Evolutionary conservation across 2,797 vertebrate species (phyloP), one percentile per base, ranked within the genome.

Genomic region (Arremon aurantiirostris): DNA sequence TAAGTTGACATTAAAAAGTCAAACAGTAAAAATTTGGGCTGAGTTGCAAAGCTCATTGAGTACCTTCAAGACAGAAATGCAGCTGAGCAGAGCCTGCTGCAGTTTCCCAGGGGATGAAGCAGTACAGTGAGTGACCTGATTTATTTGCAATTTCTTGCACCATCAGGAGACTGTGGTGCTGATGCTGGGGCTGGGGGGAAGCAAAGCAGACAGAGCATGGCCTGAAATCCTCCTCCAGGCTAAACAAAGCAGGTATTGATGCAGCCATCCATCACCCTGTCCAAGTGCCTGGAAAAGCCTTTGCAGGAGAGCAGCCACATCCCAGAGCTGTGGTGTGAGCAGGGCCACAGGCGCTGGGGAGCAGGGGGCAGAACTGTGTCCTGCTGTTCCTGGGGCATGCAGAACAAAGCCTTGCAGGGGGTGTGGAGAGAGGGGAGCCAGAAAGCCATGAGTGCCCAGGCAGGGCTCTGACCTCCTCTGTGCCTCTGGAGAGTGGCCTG

Each of bases 221-320:
- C 52, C 61, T 92, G 72, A 80, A 80, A 72, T 76, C 59, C 24
- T 92, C 39, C 56, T 68, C 14, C 7, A 79, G 72, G 71, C 71
- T 72, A 42, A 71, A 55, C 87, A 89, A 78, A 95, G 69, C 61
- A 66, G 28, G 32, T 63, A 52, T 66, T 81, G 81, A 63, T 64
- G 75, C 6, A 2, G n/a, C 47, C 28, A 8, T 46, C 22, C 8
- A 8, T 73, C 65, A 61, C 57, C 28, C 2, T 8, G 42, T 52
- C 66, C 75, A n/a, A 59, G 53, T 42, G 72, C 44, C 55, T 69
- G 77, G 84, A 73, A 86, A 59, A 95, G 69, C 73, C 69, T 86
- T 80, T 72, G 24, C 68, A 56, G 80, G 60, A 69, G 28, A 30
- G 39, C 3, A 2, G 79, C 47, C 1, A 1, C 12, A 1, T 70